phyloP scores from a whole-genome alignment of 1,140 invertebrate species.

The Lepidostoma basale region DNA sequence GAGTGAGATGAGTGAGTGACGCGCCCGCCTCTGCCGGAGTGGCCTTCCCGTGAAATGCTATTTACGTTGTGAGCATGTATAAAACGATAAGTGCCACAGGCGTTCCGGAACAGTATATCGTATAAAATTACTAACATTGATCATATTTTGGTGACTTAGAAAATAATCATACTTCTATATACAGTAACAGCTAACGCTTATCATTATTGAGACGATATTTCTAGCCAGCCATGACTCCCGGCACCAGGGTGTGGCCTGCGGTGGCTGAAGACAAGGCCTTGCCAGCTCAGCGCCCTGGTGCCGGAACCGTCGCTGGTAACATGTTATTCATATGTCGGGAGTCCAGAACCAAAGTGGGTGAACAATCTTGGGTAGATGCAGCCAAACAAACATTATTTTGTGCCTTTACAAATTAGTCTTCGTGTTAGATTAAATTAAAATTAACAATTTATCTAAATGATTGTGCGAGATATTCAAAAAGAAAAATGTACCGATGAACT shows the following conservation, averaged over 20 bases:
- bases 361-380: too few species aligned
- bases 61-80: constrained; percentile 27
- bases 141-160: constrained; percentile 44
- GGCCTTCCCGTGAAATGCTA: not conserved
- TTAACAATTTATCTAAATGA: too few species aligned
- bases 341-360: constrained; percentile 14
- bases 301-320: constrained; percentile 10
- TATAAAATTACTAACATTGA: constrained; percentile 45
- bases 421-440: too few species aligned
- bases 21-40: not conserved
- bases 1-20: constrained; percentile 3
- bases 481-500: too few species aligned
- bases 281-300: not conserved
- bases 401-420: too few species aligned
- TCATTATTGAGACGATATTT: constrained; percentile 31
- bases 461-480: too few species aligned
- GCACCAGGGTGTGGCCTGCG: not conserved
- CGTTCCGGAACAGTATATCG: constrained; percentile 34
- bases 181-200: constrained; percentile 45
- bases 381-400: not conserved
- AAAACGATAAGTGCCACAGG: constrained; percentile 36
- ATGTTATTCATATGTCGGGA: constrained; percentile 6
- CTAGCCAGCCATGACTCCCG: constrained; percentile 17
- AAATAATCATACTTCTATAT: constrained; percentile 43
- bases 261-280: not conserved